Evolutionary conservation across 2,888 invertebrate species (phyloP), one percentile per base, ranked within the genome.

Genomic region (Pyralis farinalis): DNA sequence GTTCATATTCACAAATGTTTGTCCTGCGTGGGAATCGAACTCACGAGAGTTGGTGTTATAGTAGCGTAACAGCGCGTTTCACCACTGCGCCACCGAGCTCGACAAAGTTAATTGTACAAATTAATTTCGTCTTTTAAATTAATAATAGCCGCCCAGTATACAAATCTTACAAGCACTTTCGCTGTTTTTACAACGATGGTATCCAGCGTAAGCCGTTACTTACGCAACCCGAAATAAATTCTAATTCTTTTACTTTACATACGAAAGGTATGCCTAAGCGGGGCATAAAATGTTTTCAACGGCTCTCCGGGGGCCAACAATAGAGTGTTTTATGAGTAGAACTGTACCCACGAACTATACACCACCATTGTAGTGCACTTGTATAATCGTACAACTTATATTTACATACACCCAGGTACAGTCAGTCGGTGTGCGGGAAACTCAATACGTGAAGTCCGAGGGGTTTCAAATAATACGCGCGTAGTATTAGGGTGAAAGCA

Each of bases 221-320:
- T 48, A 40, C 45, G 49, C 53, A 56, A 49, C 47, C 44, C 47
- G 21, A 44, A 37, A 30, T 49, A 49, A 55, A 48, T 56, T 51
- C 58, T 52, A 52, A 63, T 54, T 61, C 55, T 58, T 55, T 55
- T 49, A 47, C 55, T 58, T 57, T 55, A 55, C 50, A 64, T 64
- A 58, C 60, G 51, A 58, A 69, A 71, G 64, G 63, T 67, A 63
- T 57, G 52, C 57, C 53, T 58, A 66, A 73, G 64, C 68, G 66
- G 63, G 61, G 68, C 68, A 65, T 75, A 65, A 73, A 82, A 74
- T 64, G 53, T 66, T 65, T 60, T 69, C 64, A 60, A 80, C 68
- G 49, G 58, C 70, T 62, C 81, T 76, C 75, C 44, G 47, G 71
- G 63, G 71, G 49, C 59, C 63, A 63, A 83, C 76, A 81, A 80